A percentile compares a stretch with the other conserved stretches of the same genome.
Conservation (phyloP, 2,797 vertebrate species). For the Tiaroga cobitis region DNA sequence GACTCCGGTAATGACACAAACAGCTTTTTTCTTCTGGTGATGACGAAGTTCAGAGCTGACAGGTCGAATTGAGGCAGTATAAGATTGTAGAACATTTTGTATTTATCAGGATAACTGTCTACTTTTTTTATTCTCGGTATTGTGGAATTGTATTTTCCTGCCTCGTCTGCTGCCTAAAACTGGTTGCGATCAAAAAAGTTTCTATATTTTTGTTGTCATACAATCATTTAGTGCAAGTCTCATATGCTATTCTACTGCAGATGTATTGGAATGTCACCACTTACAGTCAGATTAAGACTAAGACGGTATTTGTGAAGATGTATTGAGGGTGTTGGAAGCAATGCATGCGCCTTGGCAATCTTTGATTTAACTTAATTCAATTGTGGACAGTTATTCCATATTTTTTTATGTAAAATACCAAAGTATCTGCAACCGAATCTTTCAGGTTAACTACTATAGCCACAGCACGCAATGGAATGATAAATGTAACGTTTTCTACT, state of each 20-base stretch:
- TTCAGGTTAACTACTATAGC: neutral
- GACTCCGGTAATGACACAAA: conserved; percentile 30
- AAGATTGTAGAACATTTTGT: neutral
- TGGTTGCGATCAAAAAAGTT: neutral
- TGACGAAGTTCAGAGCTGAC: neutral
- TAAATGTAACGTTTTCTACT: neutral
- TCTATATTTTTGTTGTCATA: neutral
- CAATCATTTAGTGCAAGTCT: neutral
- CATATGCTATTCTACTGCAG: neutral
- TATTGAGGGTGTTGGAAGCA: neutral
- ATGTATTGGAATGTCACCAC: neutral
- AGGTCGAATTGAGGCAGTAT: neutral
- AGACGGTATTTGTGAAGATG: neutral
- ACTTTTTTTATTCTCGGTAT: neutral
- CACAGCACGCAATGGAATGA: neutral
- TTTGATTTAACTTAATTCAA: neutral
- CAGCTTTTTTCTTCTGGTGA: neutral
- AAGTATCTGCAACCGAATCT: neutral
- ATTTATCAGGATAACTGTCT: neutral
- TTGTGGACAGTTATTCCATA: neutral
- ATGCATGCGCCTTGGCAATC: neutral
- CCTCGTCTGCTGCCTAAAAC: neutral
- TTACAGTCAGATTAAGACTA: neutral
- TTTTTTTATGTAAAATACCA: neutral
- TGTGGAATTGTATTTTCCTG: neutral